Evolutionary conservation across 2,797 vertebrate genomes (phyloP).

Genomic region (Semaprochilodus insignis): DNA sequence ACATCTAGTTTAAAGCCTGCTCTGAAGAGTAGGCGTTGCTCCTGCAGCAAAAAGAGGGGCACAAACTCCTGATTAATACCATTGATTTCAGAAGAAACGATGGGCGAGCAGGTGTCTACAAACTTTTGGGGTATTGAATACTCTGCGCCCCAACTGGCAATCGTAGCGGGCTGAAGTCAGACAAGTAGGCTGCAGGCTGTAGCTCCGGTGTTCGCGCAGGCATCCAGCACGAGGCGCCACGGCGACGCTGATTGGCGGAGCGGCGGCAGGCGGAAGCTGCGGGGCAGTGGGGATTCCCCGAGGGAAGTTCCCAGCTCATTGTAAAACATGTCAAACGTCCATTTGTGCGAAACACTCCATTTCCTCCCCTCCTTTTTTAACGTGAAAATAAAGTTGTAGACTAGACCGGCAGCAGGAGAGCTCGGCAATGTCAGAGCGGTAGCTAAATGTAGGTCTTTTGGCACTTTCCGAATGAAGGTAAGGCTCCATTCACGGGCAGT

Average conservation of each 20-base stretch:
- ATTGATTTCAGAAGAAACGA: not conserved
- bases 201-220: conserved; percentile 26
- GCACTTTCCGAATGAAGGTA: conserved; percentile 79
- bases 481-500: conserved; percentile 57
- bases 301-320: conserved; percentile 86
- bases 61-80: not conserved
- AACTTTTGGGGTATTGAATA: not conserved
- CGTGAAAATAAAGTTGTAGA: conserved; percentile 63
- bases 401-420: conserved; percentile 58
- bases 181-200: conserved; percentile 71
- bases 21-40: not conserved
- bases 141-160: conserved; percentile 38
- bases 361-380: conserved; percentile 71
- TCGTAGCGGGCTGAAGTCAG: conserved; percentile 45
- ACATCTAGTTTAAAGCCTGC: not conserved
- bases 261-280: conserved; percentile 77
- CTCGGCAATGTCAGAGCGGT: conserved; percentile 68
- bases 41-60: not conserved
- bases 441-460: conserved; percentile 53
- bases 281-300: conserved; percentile 83
- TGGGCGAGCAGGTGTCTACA: not conserved
- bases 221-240: conserved; percentile 58
- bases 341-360: conserved; percentile 68
- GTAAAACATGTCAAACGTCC: conserved; percentile 77
- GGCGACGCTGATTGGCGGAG: conserved; percentile 75